Percentiles rank a stretch among this genome's conserved stretches.
Conservation (phyloP, 2,797 vertebrate genomes). For the Chloroceryle inda region DNA sequence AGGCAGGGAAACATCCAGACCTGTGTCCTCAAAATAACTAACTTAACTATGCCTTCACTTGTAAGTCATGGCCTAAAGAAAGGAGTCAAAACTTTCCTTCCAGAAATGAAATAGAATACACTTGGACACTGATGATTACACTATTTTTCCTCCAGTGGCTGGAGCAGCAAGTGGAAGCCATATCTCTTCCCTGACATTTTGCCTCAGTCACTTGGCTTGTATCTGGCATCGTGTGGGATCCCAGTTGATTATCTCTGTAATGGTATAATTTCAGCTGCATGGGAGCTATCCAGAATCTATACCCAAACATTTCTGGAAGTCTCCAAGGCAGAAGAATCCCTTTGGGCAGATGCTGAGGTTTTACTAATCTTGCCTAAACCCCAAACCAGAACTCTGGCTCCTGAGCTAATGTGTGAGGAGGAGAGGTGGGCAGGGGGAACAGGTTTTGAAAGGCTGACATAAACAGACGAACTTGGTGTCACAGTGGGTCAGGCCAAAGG, state of each 20-base stretch:
- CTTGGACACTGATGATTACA: not conserved
- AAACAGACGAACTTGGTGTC: not conserved
- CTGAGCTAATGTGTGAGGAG: accelerated
- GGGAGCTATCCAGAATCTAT: not conserved
- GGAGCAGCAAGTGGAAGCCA: not conserved
- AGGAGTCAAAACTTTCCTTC: not conserved
- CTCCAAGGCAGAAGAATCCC: not conserved
- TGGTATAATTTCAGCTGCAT: not conserved
- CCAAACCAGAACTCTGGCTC: not conserved
- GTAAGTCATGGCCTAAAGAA: not conserved
- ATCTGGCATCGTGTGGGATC: not conserved
- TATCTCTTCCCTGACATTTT: not conserved
- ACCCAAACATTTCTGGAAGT: not conserved
- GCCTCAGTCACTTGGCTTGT: not conserved
- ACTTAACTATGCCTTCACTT: not conserved
- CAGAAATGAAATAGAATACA: not conserved
- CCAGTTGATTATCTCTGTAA: not conserved
- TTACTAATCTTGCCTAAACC: not conserved
- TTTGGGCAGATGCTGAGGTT: not conserved
- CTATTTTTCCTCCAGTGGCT: not conserved
- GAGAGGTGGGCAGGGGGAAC: not conserved
- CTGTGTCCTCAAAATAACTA: not conserved
- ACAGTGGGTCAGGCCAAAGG: not conserved
- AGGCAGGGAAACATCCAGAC: not conserved
- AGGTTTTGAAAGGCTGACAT: not conserved